Evolutionary conservation across 2,797 vertebrate genomes (phyloP).

Genomic region (Scleropages formosus): DNA sequence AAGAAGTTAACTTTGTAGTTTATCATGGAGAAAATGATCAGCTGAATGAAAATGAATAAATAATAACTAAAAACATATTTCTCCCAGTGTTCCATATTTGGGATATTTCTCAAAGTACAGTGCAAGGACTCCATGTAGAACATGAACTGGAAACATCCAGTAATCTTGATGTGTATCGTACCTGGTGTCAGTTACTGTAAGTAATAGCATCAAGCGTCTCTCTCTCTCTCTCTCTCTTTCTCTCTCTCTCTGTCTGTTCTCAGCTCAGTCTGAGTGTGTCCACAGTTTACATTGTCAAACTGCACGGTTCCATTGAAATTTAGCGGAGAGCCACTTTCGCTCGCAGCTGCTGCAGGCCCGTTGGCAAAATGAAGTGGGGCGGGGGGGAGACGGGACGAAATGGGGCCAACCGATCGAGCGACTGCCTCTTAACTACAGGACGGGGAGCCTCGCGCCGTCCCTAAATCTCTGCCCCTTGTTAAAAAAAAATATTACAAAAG

Average conservation of each 20-base stretch:
- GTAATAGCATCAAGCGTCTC: too few relatives aligned
- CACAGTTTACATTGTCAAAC: background rate
- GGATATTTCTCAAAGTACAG: too few relatives aligned
- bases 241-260: background rate
- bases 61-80: too few relatives aligned
- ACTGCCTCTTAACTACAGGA: background rate
- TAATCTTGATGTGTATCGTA: too few relatives aligned
- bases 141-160: too few relatives aligned
- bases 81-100: too few relatives aligned
- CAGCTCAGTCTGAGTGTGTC: background rate
- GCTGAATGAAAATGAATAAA: too few relatives aligned
- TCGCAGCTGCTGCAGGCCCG: background rate
- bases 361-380: background rate
- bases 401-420: background rate
- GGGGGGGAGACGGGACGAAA: background rate
- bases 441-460: background rate
- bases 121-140: too few relatives aligned
- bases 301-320: constrained; percentile 3
- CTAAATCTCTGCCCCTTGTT: background rate
- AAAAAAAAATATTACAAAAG: constrained; percentile 1
- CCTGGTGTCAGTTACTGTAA: too few relatives aligned
- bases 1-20: too few relatives aligned
- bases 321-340: background rate
- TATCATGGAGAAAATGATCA: too few relatives aligned
- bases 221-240: background rate